phyloP scores from a whole-genome alignment of 2,888 invertebrate genomes.

The Vandiemenella viatica region DNA sequence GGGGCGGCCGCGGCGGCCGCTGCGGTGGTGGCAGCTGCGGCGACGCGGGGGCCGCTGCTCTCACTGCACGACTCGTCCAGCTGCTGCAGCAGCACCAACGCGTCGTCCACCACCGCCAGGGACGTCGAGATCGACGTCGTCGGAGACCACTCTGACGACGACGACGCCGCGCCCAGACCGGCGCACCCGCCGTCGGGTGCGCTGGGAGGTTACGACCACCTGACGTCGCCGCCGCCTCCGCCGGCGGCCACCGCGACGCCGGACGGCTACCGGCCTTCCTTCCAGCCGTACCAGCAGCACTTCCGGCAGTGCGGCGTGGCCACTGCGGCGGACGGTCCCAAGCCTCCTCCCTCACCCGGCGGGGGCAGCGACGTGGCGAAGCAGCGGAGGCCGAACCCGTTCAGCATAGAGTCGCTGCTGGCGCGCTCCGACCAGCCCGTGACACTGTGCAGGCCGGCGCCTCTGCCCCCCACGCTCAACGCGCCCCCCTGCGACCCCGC shows the following conservation, averaged over 20 bases:
- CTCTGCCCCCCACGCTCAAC: neutral
- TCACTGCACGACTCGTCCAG: neutral
- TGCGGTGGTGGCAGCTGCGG: neutral
- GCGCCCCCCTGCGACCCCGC: neutral
- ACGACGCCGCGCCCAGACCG: slow-evolving; percentile 33
- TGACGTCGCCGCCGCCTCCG: neutral
- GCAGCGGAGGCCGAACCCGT: slow-evolving; percentile 16
- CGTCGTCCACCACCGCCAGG: slow-evolving; percentile 23
- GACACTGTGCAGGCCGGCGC: neutral
- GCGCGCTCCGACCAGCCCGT: slow-evolving; percentile 8
- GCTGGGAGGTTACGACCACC: neutral
- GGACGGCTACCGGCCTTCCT: neutral
- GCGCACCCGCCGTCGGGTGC: neutral
- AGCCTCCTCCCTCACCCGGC: neutral
- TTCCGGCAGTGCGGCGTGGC: too few relatives aligned
- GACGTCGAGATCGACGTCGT: slow-evolving; percentile 61
- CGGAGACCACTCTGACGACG: slow-evolving; percentile 58
- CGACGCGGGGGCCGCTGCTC: neutral
- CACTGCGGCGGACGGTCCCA: neutral
- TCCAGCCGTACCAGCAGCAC: neutral
- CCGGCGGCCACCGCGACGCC: neutral
- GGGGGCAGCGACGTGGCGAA: too few relatives aligned
- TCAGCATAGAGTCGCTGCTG: slow-evolving; percentile 20
- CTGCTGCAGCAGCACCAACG: neutral
- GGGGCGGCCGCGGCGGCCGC: slow-evolving; percentile 44